Conservation (phyloP, 2,888 invertebrate genomes). For the Polymixis flavicincta region DNA sequence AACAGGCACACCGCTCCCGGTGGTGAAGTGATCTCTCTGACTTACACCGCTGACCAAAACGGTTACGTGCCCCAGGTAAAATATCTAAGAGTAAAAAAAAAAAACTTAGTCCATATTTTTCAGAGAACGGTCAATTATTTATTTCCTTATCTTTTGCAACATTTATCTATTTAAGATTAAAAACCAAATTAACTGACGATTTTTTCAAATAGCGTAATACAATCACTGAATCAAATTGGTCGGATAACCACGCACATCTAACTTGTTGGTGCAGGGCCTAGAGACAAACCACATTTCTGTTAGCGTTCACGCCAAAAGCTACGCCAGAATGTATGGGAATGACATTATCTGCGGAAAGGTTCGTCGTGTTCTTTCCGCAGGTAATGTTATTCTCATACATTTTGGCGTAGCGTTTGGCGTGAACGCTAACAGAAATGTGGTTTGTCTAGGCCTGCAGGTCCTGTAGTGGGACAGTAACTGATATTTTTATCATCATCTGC, state of each 20-base stretch:
- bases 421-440: too few species aligned
- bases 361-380: too few species aligned
- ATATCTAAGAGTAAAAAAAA: conserved; percentile 1
- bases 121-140: background rate
- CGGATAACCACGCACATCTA: background rate
- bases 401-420: too few species aligned
- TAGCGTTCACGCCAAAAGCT: too few species aligned
- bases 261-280: too few species aligned
- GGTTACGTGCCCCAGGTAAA: conserved; percentile 89
- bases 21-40: conserved; percentile 79
- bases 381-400: too few species aligned
- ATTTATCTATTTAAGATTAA: background rate
- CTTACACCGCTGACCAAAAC: conserved; percentile 90
- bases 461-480: background rate
- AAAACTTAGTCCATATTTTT: background rate
- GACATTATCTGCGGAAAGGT: too few species aligned
- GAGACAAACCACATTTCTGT: too few species aligned
- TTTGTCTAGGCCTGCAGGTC: too few species aligned
- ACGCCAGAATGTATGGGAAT: too few species aligned
- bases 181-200: background rate
- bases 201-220: background rate
- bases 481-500: too few species aligned
- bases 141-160: background rate
- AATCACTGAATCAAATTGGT: background rate
- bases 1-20: conserved; percentile 89